Base-by-base conservation (phyloP, 2,113 vertebrate species). In the Labeo rohita region DNA sequence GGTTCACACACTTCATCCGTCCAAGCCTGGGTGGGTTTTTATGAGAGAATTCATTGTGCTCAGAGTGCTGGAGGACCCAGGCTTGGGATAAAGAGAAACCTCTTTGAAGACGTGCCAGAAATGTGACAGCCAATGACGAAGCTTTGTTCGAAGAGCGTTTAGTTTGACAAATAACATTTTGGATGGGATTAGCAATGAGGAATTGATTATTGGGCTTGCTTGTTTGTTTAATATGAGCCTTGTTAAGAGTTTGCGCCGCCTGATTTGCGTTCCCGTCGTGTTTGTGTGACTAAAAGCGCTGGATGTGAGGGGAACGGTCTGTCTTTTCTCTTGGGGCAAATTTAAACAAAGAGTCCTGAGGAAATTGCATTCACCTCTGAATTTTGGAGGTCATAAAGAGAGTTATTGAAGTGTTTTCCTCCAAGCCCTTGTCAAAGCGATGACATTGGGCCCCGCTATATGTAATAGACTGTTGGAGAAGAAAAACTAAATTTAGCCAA, bases 1-100 rank as follows among this genome's bases (percentile, higher is more conserved):
- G 79, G 47, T 61, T 88, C 80, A 85, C 81, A 89, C 85, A 23
- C 82, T 89, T 83, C 84, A 84, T 85, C 80, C 68, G 47, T 82
- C 82, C 34, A 81, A 86, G 74, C 85, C 84, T 61, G 16, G 78
- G 87, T 80, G 65, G 84, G 59, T 87, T 84, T 87, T 84, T 76
- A 85, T 50, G 65, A 49, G 70, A 39, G 45, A 54, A 16, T 83
- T 88, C 74, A 89, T 72, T 88, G 88, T 86, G 72, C 79, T 86
- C 23, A 18, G 68, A 84, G 82, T 13, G 43, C 75, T 45, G 2
- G 66, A 80, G 56, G 61, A 77, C 82, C 54, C 76, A 34, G 21
- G 75, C 50, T 23, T 70, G 21, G 66, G 70, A 82, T 70, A 49
- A 82, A 86, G 85, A 45, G 34, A 52, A 59, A 61, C 56, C 59